Evolutionary conservation across 2,888 invertebrate species (phyloP).

Genomic region (Zhuqinia jingwanae): DNA sequence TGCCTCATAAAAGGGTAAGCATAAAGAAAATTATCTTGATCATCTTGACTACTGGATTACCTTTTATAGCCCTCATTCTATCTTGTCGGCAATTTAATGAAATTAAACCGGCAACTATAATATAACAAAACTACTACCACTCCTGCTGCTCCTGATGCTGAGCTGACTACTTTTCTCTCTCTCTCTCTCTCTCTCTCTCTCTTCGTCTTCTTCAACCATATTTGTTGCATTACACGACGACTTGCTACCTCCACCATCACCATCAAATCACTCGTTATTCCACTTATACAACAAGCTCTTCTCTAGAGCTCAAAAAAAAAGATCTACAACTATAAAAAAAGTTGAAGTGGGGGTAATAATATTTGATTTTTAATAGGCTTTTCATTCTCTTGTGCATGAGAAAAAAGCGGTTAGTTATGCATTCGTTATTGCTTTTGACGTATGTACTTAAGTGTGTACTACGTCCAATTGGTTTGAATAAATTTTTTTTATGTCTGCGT

Average conservation of each 20-base stretch:
- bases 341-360: conserved; percentile 69
- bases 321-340: conserved; percentile 46
- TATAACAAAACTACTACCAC: conserved; percentile 57
- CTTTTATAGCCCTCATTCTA: conserved; percentile 69
- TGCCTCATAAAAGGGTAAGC: conserved; percentile 64
- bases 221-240: conserved; percentile 55
- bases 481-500: not conserved
- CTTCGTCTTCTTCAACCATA: conserved; percentile 69
- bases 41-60: conserved; percentile 72
- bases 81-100: conserved; percentile 72
- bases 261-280: conserved; percentile 50
- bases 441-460: conserved; percentile 31
- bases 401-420: conserved; percentile 68
- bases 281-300: not conserved
- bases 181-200: too few species aligned
- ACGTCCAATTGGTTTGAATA: conserved; percentile 23
- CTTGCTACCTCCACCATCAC: not conserved
- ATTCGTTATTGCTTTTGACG: conserved; percentile 52
- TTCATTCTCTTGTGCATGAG: conserved; percentile 59
- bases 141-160: conserved; percentile 55
- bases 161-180: conserved; percentile 56
- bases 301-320: not conserved
- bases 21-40: conserved; percentile 64
- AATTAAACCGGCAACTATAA: conserved; percentile 70
- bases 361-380: conserved; percentile 72